Percentiles rank a stretch among this genome's conserved stretches.
phyloP scores from a whole-genome alignment of 1,140 invertebrate genomes.

The Mizuhopecten yessoensis region DNA sequence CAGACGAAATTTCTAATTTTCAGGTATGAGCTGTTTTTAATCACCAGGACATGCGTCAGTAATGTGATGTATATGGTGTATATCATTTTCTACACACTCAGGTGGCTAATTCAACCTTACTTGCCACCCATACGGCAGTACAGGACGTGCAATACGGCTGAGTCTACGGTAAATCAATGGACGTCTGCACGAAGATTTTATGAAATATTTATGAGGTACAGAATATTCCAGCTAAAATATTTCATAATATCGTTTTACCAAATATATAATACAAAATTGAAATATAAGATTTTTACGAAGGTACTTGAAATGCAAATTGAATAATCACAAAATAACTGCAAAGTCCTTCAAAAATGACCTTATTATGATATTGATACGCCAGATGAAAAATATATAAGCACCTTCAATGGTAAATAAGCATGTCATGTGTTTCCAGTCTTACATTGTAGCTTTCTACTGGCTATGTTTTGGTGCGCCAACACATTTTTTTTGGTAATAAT shows the following conservation, averaged over 20 bases:
- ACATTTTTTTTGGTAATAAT: no score
- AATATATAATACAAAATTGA: not conserved
- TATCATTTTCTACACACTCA: no score
- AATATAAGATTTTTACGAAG: not conserved
- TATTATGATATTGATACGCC: not conserved
- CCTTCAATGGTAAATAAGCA: not conserved
- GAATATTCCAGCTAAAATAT: not conserved
- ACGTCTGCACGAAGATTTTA: not conserved
- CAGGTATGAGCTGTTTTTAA: not conserved
- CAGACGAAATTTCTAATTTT: not conserved
- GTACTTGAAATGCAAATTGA: not conserved
- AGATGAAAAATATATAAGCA: not conserved
- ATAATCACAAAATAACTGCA: not conserved
- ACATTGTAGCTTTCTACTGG: not conserved
- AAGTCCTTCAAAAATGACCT: not conserved
- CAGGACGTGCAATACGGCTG: not conserved
- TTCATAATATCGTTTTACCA: not conserved
- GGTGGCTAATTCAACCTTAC: not conserved
- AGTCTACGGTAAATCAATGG: not conserved
- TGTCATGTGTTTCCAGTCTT: not conserved
- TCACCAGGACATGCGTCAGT: not conserved
- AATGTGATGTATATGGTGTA: not conserved
- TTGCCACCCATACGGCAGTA: slow-evolving; percentile 2
- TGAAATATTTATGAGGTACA: slow-evolving; percentile 16
- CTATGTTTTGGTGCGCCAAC: no score